Evolutionary conservation across 1,140 invertebrate species (phyloP), one percentile per base, ranked within the genome.

Genomic region (Neodiprion pinetum): DNA sequence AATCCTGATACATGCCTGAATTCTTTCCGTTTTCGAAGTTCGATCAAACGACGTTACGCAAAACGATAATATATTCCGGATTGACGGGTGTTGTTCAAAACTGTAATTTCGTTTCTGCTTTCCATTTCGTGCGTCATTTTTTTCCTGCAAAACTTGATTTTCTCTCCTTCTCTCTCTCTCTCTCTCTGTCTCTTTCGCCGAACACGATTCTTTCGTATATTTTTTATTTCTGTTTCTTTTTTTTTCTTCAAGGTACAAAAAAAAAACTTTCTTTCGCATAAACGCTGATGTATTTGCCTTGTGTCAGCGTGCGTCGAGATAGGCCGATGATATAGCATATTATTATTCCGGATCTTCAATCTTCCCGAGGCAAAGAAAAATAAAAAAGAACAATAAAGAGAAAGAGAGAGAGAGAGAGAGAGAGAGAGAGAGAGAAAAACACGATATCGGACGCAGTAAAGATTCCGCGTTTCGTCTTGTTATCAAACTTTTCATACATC

Each of bases 361-460:
- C 28, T 40, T 40, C 28, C 5, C 28, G 28, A 65, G 1, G 12
- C 61, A 21, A 65, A 14, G 61, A 7, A 65, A 65, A 21, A 14
- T 65, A 5, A 65, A 65, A 65, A 7, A 65, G 17, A 21, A 21
- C 7, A 65, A 61, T 28, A 53, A 9, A 17, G 48, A 61, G 23
- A 70, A 70, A 71, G 40, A 61, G 14, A 70, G 67, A 50, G 49
- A 17, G 48, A 61, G 23, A 70, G 53, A 71, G 40, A 61, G n/a
- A 71, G 40, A 61, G 14, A 70, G 67, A 50, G 14, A 70, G 67
- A 50, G 17, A 40, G 28, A 3, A 3, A 40, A 40, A 1, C 28
- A 3, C 28, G 28, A 40, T 40, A 40, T 40, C 28, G 28, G 28
- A 40, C 28, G 28, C 28, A 5, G 28, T 40, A 40, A 40, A 40